Evolutionary conservation across 2,888 invertebrate genomes (phyloP).

Genomic region (Ophion costatus): DNA sequence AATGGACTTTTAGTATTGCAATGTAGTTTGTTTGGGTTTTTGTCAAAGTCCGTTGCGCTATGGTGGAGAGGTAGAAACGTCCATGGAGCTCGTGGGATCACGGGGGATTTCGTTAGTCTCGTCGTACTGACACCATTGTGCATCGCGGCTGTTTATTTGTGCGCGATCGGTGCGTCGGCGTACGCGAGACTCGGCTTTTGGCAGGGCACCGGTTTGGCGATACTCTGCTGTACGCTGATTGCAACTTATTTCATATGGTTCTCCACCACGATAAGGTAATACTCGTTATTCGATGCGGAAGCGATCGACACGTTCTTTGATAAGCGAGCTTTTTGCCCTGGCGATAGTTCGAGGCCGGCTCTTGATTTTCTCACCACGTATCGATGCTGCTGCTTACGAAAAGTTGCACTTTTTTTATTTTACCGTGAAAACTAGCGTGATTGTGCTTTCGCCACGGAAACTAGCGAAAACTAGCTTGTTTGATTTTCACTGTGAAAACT

Average conservation of each 20-base stretch:
- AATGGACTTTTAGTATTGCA: no score
- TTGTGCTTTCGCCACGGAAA: no score
- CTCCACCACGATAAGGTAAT: slow-evolving; percentile 79
- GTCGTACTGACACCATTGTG: slow-evolving; percentile 84
- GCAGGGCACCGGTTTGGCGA: slow-evolving; percentile 80
- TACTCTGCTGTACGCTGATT: slow-evolving; percentile 79
- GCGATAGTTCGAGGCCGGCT: no score
- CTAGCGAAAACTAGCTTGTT: no score
- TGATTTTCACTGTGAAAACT: no score
- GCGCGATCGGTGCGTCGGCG: slow-evolving; percentile 82
- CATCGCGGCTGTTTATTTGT: slow-evolving; percentile 83
- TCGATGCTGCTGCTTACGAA: no score
- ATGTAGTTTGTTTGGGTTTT: slow-evolving; percentile 4
- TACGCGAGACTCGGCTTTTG: slow-evolving; percentile 79
- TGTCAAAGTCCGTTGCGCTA: slow-evolving; percentile 76
- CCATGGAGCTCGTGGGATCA: slow-evolving; percentile 83
- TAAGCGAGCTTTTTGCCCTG: not conserved
- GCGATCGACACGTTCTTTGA: not conserved
- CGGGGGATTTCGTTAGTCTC: slow-evolving; percentile 84
- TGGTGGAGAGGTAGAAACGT: slow-evolving; percentile 82
- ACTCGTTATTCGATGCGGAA: not conserved
- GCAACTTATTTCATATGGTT: slow-evolving; percentile 80
- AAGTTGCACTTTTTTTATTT: no score
- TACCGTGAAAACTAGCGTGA: no score
- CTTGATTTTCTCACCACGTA: no score